Evolutionary conservation across 2,888 invertebrate species (phyloP).

Genomic region (Galeruca laticollis): DNA sequence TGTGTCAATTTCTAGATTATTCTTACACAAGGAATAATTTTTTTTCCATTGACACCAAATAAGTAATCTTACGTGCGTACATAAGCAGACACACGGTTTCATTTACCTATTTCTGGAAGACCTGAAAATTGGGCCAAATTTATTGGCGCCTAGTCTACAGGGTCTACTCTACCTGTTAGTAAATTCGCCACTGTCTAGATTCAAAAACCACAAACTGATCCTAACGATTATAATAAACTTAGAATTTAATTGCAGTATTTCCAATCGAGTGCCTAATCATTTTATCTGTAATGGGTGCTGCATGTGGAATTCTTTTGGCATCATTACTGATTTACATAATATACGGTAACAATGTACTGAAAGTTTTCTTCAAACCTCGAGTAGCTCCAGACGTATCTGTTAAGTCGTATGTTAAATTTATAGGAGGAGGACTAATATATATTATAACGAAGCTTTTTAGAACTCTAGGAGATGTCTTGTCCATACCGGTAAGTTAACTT

Average conservation of each 20-base stretch:
- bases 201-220: too few species aligned
- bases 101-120: too few species aligned
- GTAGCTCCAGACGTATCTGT: constrained; percentile 33
- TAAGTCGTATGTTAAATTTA: constrained; percentile 41
- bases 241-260: constrained; percentile 36
- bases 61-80: too few species aligned
- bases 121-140: too few species aligned
- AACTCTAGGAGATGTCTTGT: constrained; percentile 45
- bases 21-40: too few species aligned
- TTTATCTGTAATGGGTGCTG: constrained; percentile 44
- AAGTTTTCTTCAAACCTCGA: constrained; percentile 46
- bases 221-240: too few species aligned
- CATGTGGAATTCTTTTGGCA: constrained; percentile 47
- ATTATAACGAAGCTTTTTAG: constrained; percentile 45
- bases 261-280: constrained; percentile 41
- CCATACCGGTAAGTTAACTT: constrained; percentile 47
- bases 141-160: too few species aligned
- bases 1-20: too few species aligned
- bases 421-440: constrained; percentile 47
- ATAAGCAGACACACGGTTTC: too few species aligned
- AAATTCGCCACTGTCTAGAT: too few species aligned
- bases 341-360: constrained; percentile 46
- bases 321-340: constrained; percentile 49
- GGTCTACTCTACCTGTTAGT: too few species aligned
- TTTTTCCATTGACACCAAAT: too few species aligned